phyloP scores from a whole-genome alignment of 2,888 invertebrate species.

The Drosophila mayaguana region DNA sequence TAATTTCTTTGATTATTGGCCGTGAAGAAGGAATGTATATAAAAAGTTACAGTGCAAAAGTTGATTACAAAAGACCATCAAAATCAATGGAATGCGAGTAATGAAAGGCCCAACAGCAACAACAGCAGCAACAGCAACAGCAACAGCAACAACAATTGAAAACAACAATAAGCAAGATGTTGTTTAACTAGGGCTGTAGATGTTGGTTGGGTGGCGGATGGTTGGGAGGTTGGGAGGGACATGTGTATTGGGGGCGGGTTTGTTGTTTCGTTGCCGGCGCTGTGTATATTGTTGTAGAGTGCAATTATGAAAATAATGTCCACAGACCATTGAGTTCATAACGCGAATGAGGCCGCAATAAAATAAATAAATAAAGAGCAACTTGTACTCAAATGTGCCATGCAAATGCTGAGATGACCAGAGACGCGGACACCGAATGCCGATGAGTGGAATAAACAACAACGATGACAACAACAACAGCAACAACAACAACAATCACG shows the following conservation, averaged over 20 bases:
- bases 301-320: constrained; percentile 83
- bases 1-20: constrained; percentile 40
- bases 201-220: not conserved
- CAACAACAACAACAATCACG: constrained; percentile 19
- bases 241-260: constrained; percentile 14
- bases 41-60: constrained; percentile 71
- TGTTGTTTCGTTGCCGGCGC: constrained; percentile 9
- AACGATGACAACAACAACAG: not conserved
- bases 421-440: constrained; percentile 3
- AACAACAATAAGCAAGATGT: constrained; percentile 50
- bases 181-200: not conserved
- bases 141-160: constrained; percentile 19
- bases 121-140: constrained; percentile 22
- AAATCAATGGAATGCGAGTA: constrained; percentile 83
- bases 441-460: constrained; percentile 15
- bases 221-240: not conserved
- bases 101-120: constrained; percentile 57
- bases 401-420: constrained; percentile 71
- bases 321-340: constrained; percentile 83
- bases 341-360: constrained; percentile 84
- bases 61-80: constrained; percentile 78
- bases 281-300: constrained; percentile 50
- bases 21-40: constrained; percentile 32
- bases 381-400: constrained; percentile 77
- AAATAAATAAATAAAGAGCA: constrained; percentile 84